Conservation (phyloP, 2,888 invertebrate species). For the Apodemia zela region DNA sequence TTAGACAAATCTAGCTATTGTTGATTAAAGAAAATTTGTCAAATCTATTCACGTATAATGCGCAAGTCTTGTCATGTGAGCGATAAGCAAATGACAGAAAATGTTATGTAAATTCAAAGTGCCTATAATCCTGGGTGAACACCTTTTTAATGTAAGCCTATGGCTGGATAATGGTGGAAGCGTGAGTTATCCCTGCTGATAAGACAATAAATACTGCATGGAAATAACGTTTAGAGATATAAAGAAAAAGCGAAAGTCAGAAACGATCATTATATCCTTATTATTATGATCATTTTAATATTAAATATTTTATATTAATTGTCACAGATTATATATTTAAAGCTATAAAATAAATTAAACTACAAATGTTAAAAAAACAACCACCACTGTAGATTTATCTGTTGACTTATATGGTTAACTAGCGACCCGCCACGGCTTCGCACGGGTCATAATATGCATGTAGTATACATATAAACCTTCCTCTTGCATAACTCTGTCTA, state of each 20-base stretch:
- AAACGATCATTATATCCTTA: background rate
- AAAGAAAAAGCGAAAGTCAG: conserved; percentile 12
- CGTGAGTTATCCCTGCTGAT: conserved; percentile 63
- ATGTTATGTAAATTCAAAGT: conserved; percentile 75
- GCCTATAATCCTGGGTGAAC: conserved; percentile 67
- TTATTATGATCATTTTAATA: too few species aligned
- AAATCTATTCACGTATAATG: conserved; percentile 73
- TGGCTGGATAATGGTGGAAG: conserved; percentile 55
- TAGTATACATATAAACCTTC: too few species aligned
- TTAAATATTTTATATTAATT: too few species aligned
- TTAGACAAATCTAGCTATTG: background rate
- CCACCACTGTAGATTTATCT: too few species aligned
- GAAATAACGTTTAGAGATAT: conserved; percentile 42
- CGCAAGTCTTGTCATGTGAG: conserved; percentile 70
- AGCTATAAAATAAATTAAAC: too few species aligned
- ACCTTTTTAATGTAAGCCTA: conserved; percentile 59
- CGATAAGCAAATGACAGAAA: conserved; percentile 78
- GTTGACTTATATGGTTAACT: too few species aligned
- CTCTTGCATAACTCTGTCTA: too few species aligned
- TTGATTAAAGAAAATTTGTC: conserved; percentile 44
- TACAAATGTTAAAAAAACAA: too few species aligned
- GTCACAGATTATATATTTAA: too few species aligned
- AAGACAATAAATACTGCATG: conserved; percentile 46
- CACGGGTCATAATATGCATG: too few species aligned
- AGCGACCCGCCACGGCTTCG: too few species aligned